Conservation (phyloP, 2,797 vertebrate species). For the Hyperoplus immaculatus region DNA sequence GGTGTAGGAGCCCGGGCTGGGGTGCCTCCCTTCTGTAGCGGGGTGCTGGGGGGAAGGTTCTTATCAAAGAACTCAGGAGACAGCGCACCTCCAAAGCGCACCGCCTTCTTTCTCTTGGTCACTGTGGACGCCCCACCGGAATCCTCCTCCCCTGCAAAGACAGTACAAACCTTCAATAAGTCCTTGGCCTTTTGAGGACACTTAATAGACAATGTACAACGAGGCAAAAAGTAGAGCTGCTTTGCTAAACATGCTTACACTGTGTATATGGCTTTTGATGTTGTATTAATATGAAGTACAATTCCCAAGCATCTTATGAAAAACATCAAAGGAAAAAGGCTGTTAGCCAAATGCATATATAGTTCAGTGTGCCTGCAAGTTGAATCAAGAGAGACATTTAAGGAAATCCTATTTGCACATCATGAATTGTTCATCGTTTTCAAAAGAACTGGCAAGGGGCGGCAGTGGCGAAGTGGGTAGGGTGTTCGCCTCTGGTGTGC, state of each 20-base stretch:
- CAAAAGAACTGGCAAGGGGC: not conserved
- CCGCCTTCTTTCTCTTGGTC: constrained; percentile 76
- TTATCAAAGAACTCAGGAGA: constrained; percentile 86
- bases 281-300: not conserved
- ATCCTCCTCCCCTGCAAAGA: constrained; percentile 55
- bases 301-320: not conserved
- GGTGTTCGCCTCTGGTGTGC: no score
- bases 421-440: not conserved
- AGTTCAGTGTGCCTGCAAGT: not conserved
- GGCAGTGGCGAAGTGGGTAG: no score
- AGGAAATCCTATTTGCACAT: not conserved
- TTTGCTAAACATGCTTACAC: not conserved
- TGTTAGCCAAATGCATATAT: not conserved
- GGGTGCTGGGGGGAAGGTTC: constrained; percentile 85
- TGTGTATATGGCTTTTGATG: not conserved
- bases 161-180: not conserved
- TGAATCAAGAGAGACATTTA: not conserved
- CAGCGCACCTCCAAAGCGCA: constrained; percentile 83
- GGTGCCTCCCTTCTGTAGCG: constrained; percentile 82
- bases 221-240: not conserved
- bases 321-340: not conserved
- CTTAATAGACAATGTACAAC: not conserved
- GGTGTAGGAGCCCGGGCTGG: constrained; percentile 68
- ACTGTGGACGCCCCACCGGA: not conserved
- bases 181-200: not conserved